Evolutionary conservation across 1,140 invertebrate genomes (phyloP), one percentile per base, ranked within the genome.

Genomic region (Protaetia brevitarsis): DNA sequence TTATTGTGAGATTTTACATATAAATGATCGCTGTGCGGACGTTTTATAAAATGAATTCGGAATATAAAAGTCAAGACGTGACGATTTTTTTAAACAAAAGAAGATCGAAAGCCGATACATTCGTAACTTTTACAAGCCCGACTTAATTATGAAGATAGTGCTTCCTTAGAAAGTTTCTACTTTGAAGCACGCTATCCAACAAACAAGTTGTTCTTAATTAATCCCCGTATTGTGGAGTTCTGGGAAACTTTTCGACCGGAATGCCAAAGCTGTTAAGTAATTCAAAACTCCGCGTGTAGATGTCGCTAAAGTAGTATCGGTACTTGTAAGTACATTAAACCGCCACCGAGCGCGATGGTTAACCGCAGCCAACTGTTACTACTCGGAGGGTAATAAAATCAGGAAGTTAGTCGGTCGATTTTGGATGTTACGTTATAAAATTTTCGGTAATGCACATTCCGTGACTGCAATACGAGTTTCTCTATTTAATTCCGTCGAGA

Each of bases 71-170:
- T n/a, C n/a, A n/a, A n/a, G n/a, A n/a, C n/a, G n/a, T 34, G 31
- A 34, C 1, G 1, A 34, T 34, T n/a, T n/a, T 34, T 6, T 6
- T 8, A n/a, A 2, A 34, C 2, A 11, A 5, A 34, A 34, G 13
- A n/a, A 34, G 1, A 34, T 34, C 8, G 8, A 34, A 34, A 1
- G 13, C 8, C 31, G 31, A 34, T 51, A 51, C 41, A 51, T 2
- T 51, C 19, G 6, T 51, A 23, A 6, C 41, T 19, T 51, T 3
- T 51, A 51, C 41, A 51, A 19, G 19, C 5, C n/a, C 41, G 26
- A 51, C 41, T 51, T 51, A 51, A 51, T 51, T 51, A 51, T 51
- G 19, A 51, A 51, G 41, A 51, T 51, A 51, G 41, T 23, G 41
- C n/a, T 51, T 23, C 6, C 19, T 23, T 51, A 51, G 41, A 51